These are phyloP conservation scores for Luffia ferchaultella DNA, from an alignment of 2,888 invertebrate genomes.

Conservation along the genomic window DNA sequence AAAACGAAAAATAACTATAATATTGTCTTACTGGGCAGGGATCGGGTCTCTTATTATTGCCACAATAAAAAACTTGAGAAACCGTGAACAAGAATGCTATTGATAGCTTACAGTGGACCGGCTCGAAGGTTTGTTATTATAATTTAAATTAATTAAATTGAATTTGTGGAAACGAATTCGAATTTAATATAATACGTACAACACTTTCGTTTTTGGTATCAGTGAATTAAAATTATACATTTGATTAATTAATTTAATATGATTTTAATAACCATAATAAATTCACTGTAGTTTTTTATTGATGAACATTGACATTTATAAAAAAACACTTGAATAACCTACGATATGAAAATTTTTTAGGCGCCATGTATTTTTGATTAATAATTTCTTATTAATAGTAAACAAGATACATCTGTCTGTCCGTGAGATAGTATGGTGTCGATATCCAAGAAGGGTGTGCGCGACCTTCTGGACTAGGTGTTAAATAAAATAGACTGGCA, in stretches of 20 bases:
- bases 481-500: constrained; percentile 57
- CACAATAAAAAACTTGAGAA: neutral
- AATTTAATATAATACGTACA: neutral
- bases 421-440: neutral
- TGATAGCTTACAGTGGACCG: neutral
- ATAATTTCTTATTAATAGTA: neutral
- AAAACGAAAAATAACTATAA: neutral
- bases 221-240: neutral
- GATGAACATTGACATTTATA: too few relatives aligned
- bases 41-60: neutral
- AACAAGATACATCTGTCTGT: neutral
- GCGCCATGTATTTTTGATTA: too few relatives aligned
- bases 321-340: too few relatives aligned
- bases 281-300: too few relatives aligned
- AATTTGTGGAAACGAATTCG: too few relatives aligned
- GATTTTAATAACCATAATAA: neutral
- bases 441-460: neutral
- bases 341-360: too few relatives aligned
- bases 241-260: neutral
- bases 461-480: constrained; percentile 18
- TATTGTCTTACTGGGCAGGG: neutral
- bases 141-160: neutral
- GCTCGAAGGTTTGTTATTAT: neutral
- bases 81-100: too few relatives aligned
- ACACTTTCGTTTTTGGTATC: neutral